phyloP scores from a whole-genome alignment of 2,113 vertebrate species.

The Tamias sibiricus region DNA sequence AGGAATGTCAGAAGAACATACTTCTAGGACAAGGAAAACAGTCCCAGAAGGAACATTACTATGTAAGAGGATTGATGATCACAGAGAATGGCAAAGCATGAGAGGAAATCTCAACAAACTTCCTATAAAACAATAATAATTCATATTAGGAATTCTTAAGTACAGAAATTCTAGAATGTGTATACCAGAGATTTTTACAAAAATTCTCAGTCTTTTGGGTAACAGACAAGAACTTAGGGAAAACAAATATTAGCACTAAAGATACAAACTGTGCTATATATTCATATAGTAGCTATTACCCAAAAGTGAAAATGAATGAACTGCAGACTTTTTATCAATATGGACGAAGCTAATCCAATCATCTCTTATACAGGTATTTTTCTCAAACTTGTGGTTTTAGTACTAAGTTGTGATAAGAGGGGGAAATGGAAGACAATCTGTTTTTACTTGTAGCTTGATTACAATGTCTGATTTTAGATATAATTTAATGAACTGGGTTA shows the following conservation, averaged over 20 bases:
- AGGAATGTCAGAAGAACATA: not conserved
- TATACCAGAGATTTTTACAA: not conserved
- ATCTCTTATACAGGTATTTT: not conserved
- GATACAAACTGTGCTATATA: not conserved
- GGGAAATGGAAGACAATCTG: slow-evolving; percentile 25
- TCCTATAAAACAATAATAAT: not conserved
- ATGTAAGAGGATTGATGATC: not conserved
- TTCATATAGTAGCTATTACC: not conserved
- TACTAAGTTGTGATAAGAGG: not conserved
- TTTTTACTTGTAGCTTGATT: slow-evolving; percentile 56
- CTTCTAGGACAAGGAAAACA: not conserved
- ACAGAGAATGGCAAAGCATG: not conserved
- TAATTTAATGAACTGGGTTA: not conserved
- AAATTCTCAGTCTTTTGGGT: not conserved
- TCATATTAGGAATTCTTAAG: not conserved
- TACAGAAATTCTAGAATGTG: not conserved
- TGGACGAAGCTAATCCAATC: not conserved
- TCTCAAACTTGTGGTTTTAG: not conserved
- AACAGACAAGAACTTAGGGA: not conserved
- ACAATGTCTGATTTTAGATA: not conserved
- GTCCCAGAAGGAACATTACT: not conserved
- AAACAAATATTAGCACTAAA: not conserved
- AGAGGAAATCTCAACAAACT: not conserved
- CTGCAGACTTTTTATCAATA: not conserved
- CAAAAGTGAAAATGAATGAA: not conserved